Evolutionary conservation across 2,113 vertebrate genomes (phyloP).

Genomic region (Riparia riparia): DNA sequence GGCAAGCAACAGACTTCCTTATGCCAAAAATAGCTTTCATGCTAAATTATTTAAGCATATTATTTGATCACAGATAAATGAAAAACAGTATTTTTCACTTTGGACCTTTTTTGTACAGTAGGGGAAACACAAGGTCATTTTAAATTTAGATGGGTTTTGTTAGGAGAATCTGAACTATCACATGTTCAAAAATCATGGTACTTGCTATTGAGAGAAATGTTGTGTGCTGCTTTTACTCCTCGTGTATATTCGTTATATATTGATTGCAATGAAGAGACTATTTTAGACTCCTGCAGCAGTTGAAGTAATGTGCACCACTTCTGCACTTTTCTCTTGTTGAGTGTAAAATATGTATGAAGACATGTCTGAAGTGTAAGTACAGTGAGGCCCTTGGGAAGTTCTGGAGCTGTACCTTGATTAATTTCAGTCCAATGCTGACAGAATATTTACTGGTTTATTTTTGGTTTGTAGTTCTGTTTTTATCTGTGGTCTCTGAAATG

Average conservation of each 20-base stretch:
- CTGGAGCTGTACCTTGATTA: not conserved
- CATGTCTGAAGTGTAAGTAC: conserved; percentile 33
- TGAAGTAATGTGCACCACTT: not conserved
- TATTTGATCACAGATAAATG: not conserved
- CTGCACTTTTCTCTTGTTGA: not conserved
- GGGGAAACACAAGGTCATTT: not conserved
- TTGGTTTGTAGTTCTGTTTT: not conserved
- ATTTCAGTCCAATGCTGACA: not conserved
- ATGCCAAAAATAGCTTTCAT: conserved; percentile 56
- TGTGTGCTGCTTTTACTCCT: not conserved
- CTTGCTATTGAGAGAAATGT: not conserved
- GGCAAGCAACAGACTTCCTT: conserved; percentile 61
- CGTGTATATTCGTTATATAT: not conserved
- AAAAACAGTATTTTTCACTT: not conserved
- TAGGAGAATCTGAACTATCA: not conserved
- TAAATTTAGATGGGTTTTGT: not conserved
- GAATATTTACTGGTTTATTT: conserved; percentile 19
- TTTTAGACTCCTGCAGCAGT: not conserved
- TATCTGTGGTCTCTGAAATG: not conserved
- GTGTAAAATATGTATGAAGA: conserved; percentile 55
- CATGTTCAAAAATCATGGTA: fast-evolving
- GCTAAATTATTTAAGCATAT: not conserved
- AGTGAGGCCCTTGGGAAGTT: not conserved
- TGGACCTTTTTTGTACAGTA: not conserved
- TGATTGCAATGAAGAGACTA: not conserved